Evolutionary conservation across 2,888 invertebrate genomes (phyloP).

Genomic region (Nemotelus pantherinus): DNA sequence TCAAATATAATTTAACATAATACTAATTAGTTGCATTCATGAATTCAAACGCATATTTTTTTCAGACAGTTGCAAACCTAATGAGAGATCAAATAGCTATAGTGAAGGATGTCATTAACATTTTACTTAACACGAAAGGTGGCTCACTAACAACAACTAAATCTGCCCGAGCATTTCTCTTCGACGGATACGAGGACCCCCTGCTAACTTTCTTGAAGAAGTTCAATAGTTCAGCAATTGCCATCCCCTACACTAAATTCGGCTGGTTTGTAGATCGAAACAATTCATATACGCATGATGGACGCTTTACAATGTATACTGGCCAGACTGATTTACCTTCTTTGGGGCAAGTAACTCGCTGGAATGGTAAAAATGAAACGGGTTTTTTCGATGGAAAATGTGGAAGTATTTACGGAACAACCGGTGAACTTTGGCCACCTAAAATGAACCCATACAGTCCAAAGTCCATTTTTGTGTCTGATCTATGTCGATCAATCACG

Average conservation of each 20-base stretch:
- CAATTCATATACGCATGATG: constrained; percentile 76
- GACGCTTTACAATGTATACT: constrained; percentile 79
- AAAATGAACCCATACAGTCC: constrained; percentile 65
- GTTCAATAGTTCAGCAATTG: constrained; percentile 65
- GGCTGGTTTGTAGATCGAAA: constrained; percentile 89
- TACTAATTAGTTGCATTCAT: neutral
- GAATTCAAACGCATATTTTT: neutral
- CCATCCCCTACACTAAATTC: constrained; percentile 79
- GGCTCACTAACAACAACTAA: constrained; percentile 69
- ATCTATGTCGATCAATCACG: constrained; percentile 79
- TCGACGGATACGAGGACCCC: constrained; percentile 83
- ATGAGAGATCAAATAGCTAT: constrained; percentile 66
- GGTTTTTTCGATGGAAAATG: constrained; percentile 71
- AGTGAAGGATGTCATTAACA: constrained; percentile 67
- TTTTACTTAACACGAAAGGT: constrained; percentile 68
- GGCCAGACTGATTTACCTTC: constrained; percentile 73
- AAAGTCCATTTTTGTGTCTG: constrained; percentile 76
- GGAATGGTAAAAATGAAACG: constrained; percentile 73
- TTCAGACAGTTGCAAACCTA: constrained; percentile 73
- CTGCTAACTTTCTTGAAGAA: constrained; percentile 70
- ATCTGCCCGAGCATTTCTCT: constrained; percentile 75
- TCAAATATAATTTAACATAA: too few species aligned
- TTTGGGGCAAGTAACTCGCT: constrained; percentile 75
- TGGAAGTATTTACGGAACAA: constrained; percentile 75
- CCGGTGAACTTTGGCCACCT: constrained; percentile 85